Percentiles rank a stretch among this genome's conserved stretches.
phyloP scores from a whole-genome alignment of 2,888 invertebrate genomes.

The Campoletis raptor region DNA sequence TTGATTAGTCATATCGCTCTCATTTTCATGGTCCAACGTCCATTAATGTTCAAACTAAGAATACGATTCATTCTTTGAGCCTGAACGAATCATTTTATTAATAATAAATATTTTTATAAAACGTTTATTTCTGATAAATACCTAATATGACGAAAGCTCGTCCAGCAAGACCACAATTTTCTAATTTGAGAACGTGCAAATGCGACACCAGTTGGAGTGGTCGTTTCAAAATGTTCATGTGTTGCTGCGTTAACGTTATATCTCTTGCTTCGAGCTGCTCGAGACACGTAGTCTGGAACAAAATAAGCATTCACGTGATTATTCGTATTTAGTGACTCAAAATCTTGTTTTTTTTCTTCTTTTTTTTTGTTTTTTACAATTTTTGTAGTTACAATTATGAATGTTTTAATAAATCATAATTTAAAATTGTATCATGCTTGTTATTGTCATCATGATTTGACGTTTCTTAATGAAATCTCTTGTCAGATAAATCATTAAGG shows the following conservation, averaged over 20 bases:
- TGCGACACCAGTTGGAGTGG: slow-evolving; percentile 90
- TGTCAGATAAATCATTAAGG: neutral
- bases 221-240: slow-evolving; percentile 90
- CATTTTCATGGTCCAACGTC: neutral
- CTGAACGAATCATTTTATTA: neutral
- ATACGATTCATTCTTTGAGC: neutral
- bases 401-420: too few species aligned
- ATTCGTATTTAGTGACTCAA: slow-evolving; percentile 1
- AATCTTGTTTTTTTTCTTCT: neutral
- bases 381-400: too few species aligned
- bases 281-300: slow-evolving; percentile 89
- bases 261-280: slow-evolving; percentile 89
- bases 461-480: neutral
- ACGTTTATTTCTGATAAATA: slow-evolving; percentile 80
- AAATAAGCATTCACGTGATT: slow-evolving; percentile 59
- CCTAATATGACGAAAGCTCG: slow-evolving; percentile 91
- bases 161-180: slow-evolving; percentile 91
- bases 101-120: neutral
- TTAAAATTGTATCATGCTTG: too few species aligned
- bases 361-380: neutral
- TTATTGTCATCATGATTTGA: neutral
- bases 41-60: neutral
- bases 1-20: neutral
- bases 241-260: slow-evolving; percentile 88
- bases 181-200: slow-evolving; percentile 91